Base-by-base conservation (phyloP, 2,888 invertebrate species). In the Monoplex corrugatus region DNA sequence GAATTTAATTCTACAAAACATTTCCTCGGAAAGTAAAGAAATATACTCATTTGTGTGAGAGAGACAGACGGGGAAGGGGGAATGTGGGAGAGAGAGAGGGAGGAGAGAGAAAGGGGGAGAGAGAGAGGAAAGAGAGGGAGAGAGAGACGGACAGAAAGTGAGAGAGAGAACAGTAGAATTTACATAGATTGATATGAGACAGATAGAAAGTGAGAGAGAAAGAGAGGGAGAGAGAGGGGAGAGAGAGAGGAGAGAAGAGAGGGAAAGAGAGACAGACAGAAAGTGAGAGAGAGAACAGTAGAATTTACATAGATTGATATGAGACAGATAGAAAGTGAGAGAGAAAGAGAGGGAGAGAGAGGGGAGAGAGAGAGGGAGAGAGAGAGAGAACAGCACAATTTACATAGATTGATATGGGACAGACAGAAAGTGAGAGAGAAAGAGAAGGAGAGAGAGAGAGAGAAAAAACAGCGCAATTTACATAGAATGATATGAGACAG, bases 221-320 rank as follows among this genome's bases (percentile, higher is more conserved):
- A 75, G 75, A 75, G 32, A 75, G 75, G 32, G 10, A 5, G 35
- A 2, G 35, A n/a, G 35, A 0, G 35, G 6, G 32, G 75, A 2
- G 83, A 83, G 3, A 83, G 80, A 83, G 10, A 83, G 44, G 43
- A 44, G 23, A 10, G 23, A 23, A 43, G 83, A 83, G 83, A 83
- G 45, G 8, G 45, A 44, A 44, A 44, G 43, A 83, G 83, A 45
- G 83, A 40, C 28, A 83, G 83, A 83, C 28, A 44, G 83, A 83
- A 23, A 83, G 83, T 43, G 43, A 83, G 83, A 43, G 43, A 83
- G 44, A 45, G 83, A 43, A 38, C 13, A 13, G 8, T 43, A 35
- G 35, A 32, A 5, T 68, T 68, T 28, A 23, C 10, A 75, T 35
- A 8, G 80, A 35, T 43, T 19, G 28, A 6, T 10, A 68, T 23